Conservation (phyloP, 2,797 vertebrate genomes). For the Sebastes diploproa region DNA sequence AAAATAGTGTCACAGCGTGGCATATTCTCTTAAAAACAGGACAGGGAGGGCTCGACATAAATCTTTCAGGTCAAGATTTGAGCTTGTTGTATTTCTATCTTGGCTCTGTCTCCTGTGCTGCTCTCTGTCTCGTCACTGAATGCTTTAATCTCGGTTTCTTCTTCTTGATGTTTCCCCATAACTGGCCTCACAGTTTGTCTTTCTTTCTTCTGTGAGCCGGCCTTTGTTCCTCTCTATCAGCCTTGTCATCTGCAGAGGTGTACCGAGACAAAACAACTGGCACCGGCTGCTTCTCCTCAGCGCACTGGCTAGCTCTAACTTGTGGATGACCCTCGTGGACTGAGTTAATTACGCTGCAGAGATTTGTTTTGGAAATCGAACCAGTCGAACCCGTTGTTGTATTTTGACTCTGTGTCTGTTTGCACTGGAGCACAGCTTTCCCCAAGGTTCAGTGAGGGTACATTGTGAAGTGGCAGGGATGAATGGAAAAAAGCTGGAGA, state of each 20-base stretch:
- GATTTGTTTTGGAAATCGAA: constrained; percentile 69
- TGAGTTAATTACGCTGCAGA: constrained; percentile 51
- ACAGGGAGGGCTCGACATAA: constrained; percentile 52
- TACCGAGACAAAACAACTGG: constrained; percentile 67
- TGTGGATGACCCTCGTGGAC: constrained; percentile 45
- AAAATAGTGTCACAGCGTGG: constrained; percentile 63
- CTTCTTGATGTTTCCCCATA: constrained; percentile 46
- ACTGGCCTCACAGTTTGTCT: constrained; percentile 45
- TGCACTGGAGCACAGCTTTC: constrained; percentile 36
- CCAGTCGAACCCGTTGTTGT: constrained; percentile 41
- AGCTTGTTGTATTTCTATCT: constrained; percentile 36
- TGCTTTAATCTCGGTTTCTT: constrained; percentile 51
- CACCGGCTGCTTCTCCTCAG: constrained; percentile 28
- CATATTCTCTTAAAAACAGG: constrained; percentile 66
- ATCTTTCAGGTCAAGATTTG: constrained; percentile 67
- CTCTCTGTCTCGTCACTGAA: constrained; percentile 33
- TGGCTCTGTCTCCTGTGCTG: constrained; percentile 16
- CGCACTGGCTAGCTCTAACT: constrained; percentile 42
- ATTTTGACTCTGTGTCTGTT: constrained; percentile 36
- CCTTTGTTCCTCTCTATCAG: constrained; percentile 64
- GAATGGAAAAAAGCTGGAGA: constrained; percentile 35
- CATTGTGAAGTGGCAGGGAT: constrained; percentile 24
- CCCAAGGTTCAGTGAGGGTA: constrained; percentile 44
- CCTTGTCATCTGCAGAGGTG: constrained; percentile 63
- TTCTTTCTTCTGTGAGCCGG: constrained; percentile 15